Conservation (phyloP, 2,888 invertebrate genomes). For the Lasioglossum pauxillum region DNA sequence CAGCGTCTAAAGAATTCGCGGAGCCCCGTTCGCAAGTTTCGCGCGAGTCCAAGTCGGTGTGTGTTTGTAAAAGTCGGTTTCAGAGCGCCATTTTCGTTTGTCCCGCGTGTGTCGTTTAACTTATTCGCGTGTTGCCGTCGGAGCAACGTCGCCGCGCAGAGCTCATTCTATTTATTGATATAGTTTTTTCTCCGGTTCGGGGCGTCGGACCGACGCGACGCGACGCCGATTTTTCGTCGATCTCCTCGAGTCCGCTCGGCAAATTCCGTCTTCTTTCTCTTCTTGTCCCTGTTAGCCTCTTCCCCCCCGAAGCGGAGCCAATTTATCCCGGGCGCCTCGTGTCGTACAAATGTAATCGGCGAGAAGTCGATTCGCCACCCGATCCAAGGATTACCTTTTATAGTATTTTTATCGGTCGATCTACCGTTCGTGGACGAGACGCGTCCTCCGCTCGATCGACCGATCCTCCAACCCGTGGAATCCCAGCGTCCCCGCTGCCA, state of each 20-base stretch:
- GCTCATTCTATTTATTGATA: conserved; percentile 39
- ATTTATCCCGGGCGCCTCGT: neutral
- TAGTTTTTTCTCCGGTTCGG: conserved; percentile 19
- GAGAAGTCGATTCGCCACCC: neutral
- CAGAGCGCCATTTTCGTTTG: conserved; percentile 16
- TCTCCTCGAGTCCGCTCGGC: conserved; percentile 9
- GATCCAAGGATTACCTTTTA: conserved; percentile 4
- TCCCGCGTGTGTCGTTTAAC: conserved; percentile 24
- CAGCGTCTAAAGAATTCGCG: neutral
- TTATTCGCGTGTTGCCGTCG: conserved; percentile 38
- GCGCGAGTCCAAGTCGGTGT: conserved; percentile 4
- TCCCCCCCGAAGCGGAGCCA: neutral
- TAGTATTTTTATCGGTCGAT: conserved; percentile 13
- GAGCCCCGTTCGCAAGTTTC: neutral
- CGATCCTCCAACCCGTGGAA: neutral
- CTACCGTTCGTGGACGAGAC: neutral
- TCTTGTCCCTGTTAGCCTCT: neutral
- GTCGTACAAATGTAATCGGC: conserved; percentile 18
- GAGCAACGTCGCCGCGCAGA: neutral
- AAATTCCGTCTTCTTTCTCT: conserved; percentile 20
- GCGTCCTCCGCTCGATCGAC: neutral
- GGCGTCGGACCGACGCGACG: conserved; percentile 2
- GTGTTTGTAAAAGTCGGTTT: conserved; percentile 3
- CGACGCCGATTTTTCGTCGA: conserved; percentile 17
- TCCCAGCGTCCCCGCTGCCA: neutral